A percentile compares a stretch with the other conserved stretches of the same genome.
These are phyloP conservation scores for Madoqua kirkii DNA, from an alignment of 2,113 vertebrate genomes.

Conservation along the genomic window DNA sequence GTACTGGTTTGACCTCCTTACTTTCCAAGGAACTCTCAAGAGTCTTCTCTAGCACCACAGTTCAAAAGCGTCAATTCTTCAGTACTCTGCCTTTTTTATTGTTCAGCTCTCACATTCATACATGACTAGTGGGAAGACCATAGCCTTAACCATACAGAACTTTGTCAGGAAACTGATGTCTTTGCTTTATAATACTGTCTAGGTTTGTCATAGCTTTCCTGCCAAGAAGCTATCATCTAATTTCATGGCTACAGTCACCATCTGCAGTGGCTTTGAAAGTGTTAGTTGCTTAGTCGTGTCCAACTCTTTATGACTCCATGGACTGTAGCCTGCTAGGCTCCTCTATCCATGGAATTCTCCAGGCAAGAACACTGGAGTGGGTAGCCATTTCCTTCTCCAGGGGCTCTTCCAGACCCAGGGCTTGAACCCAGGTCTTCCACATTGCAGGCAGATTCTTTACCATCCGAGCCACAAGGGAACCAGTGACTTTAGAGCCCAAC, in stretches of 20 bases:
- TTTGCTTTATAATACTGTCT: background rate
- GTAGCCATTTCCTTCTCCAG: background rate
- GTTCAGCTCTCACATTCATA: background rate
- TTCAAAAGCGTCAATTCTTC: background rate
- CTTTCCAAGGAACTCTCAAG: background rate
- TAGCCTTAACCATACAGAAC: background rate
- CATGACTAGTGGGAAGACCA: background rate
- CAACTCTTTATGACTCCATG: rapidly evolving
- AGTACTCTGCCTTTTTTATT: background rate
- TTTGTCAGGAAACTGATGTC: background rate
- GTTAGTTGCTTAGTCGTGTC: background rate
- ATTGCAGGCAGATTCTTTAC: background rate
- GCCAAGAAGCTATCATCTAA: background rate
- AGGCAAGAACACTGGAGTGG: background rate
- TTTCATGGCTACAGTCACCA: background rate
- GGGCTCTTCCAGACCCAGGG: background rate
- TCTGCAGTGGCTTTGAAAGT: background rate
- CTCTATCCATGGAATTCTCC: background rate
- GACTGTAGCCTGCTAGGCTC: background rate
- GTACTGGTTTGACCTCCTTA: background rate
- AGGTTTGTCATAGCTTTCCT: background rate
- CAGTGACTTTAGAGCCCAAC: background rate
- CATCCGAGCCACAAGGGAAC: background rate
- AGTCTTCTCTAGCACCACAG: background rate
- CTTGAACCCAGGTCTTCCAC: background rate